A percentile compares a stretch with the other conserved stretches of the same genome.
These are phyloP conservation scores for Paralichthys olivaceus DNA, from an alignment of 2,113 vertebrate genomes.

Conservation along the genomic window DNA sequence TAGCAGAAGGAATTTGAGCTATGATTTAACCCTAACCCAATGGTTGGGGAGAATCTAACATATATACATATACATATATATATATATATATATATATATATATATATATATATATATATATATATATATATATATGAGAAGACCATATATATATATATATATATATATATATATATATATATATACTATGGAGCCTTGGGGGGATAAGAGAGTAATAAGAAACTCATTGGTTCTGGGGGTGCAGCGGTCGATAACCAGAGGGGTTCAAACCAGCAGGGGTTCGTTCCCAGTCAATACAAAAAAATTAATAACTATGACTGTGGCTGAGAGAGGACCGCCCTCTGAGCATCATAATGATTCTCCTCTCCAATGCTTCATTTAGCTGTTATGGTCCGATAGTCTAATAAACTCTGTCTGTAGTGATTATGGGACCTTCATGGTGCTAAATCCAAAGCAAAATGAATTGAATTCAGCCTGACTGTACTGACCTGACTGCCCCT, in stretches of 20 bases:
- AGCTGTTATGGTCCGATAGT: constrained; percentile 59
- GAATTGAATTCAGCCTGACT: constrained; percentile 40
- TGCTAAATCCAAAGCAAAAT: constrained; percentile 48
- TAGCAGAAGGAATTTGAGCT: constrained; percentile 1
- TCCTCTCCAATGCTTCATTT: constrained; percentile 49
- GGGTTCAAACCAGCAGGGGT: constrained; percentile 59
- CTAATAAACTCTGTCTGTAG: constrained; percentile 62
- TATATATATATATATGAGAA: not conserved
- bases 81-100: not conserved
- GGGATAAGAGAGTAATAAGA: not conserved
- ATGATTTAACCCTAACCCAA: too few species aligned
- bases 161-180: not conserved
- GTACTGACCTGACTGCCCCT: constrained; percentile 38
- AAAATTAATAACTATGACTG: constrained; percentile 52
- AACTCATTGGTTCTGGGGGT: constrained; percentile 27
- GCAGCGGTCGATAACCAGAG: constrained; percentile 45
- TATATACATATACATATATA: too few species aligned
- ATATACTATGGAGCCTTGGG: not conserved
- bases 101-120: too few species aligned
- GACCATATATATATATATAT: too few species aligned
- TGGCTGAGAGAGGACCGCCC: constrained; percentile 39
- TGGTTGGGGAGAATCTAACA: too few species aligned
- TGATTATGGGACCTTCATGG: constrained; percentile 53
- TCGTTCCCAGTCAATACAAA: constrained; percentile 47
- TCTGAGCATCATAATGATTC: constrained; percentile 55